Base-by-base conservation (phyloP, 1,140 invertebrate species). In the Zophobas atratus region DNA sequence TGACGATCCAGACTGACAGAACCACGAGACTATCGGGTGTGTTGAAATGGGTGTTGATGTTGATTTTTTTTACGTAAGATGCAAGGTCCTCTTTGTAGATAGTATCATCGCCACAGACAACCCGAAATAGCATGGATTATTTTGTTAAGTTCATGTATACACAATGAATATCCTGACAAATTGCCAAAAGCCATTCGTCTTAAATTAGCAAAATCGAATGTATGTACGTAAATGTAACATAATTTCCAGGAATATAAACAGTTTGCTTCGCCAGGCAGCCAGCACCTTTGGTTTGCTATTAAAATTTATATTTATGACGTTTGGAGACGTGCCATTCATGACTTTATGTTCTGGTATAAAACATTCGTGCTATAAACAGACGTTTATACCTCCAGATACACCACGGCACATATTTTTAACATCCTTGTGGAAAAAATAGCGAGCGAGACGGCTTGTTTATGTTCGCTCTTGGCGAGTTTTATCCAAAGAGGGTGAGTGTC, bases 321-420 rank as follows among this genome's bases (percentile, higher is more conserved):
- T 75, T 75, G 72, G 72, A 75, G 72, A 75, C 38, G 72, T 75
- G 72, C 72, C 72, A 75, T 75, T 75, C 72, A 75, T 75, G 53
- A 75, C 38, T 75, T 75, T 75, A 57, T 57, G 41, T 36, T 57
- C 56, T 72, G 70, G 51, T 72, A 53, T 51, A 72, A 72, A 72
- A 53, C 70, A 72, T 43, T 43, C 38, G 51, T 72, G 51, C 51
- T 73, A 73, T 73, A 73, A 73, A 73, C 71, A 73, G 71, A 36
- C 33, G 55, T 71, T 71, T 71, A 71, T 70, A 43, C 49, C 48
- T 71, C 48, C 41, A 49, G 46, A 56, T 55, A 35, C 48, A 51
- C 32, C 36, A 46, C 49, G 36, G 38, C 34, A 73, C 49, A 73
- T 73, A 51, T 51, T 53, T 73, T 73, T 56, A 55, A 53, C 71